Percentiles rank a stretch among this genome's conserved stretches.
Evolutionary conservation across 2,113 vertebrate species (phyloP).

Genomic region (Chauna torquata): DNA sequence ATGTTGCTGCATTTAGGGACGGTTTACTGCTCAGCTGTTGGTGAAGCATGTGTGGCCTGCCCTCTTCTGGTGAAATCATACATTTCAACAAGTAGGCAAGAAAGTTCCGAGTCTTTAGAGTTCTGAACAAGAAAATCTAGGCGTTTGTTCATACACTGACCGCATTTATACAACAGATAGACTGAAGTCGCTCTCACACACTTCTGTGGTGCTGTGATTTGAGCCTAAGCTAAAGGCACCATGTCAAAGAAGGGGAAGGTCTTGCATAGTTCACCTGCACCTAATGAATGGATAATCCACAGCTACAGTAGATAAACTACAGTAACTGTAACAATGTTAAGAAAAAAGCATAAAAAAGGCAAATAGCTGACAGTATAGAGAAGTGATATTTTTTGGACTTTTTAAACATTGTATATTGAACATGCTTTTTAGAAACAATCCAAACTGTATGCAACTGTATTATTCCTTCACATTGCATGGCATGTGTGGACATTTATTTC

Average conservation of each 20-base stretch:
- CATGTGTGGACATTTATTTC: background rate
- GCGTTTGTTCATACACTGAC: background rate
- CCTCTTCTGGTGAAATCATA: constrained; percentile 38
- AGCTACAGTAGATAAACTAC: background rate
- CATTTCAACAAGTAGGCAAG: background rate
- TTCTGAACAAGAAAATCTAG: background rate
- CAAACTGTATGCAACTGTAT: background rate
- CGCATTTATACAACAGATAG: too few relatives aligned
- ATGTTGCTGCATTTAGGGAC: background rate
- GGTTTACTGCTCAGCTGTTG: background rate
- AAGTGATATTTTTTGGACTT: background rate
- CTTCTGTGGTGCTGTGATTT: background rate
- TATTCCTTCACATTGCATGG: background rate
- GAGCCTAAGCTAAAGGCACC: background rate
- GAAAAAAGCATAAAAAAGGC: background rate
- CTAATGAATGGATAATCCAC: background rate
- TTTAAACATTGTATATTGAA: background rate
- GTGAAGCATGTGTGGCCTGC: background rate
- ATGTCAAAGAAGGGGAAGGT: background rate
- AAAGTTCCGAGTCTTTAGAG: background rate
- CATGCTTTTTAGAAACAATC: background rate
- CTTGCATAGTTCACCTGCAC: background rate
- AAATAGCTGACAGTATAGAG: background rate
- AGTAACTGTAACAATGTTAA: background rate
- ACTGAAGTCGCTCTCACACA: background rate